A percentile compares a stretch with the other conserved stretches of the same genome.
These are phyloP conservation scores for Tenthredo livida DNA, from an alignment of 2,888 invertebrate genomes.

Conservation along the genomic window DNA sequence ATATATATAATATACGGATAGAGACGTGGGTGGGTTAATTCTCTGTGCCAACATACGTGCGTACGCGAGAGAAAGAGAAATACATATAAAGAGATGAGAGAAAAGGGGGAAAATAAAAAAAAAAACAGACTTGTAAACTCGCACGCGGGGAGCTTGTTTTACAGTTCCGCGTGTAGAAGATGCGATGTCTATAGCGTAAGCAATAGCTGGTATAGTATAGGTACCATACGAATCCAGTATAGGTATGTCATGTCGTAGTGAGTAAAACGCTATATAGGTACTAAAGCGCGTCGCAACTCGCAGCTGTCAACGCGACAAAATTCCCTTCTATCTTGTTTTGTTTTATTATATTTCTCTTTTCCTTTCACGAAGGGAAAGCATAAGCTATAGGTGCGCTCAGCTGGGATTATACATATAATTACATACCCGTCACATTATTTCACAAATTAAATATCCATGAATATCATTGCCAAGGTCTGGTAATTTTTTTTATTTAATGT, in stretches of 20 bases:
- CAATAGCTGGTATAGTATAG: not conserved
- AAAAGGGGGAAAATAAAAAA: too few relatives aligned
- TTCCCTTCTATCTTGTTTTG: not conserved
- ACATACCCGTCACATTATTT: not conserved
- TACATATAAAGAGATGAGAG: not conserved
- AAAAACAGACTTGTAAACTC: not conserved
- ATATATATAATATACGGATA: not conserved
- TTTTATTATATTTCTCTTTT: constrained; percentile 19
- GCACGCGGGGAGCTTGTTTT: not conserved
- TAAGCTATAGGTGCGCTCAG: not conserved
- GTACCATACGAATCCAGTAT: not conserved
- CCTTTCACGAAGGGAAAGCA: constrained; percentile 37
- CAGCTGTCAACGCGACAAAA: constrained; percentile 49
- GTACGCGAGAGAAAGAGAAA: too few relatives aligned
- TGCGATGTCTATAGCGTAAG: not conserved
- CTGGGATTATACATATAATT: not conserved
- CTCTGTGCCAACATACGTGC: not conserved
- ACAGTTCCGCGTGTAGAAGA: constrained; percentile 6
- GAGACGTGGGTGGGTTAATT: not conserved
- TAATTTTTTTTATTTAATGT: too few relatives aligned
- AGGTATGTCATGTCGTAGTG: not conserved
- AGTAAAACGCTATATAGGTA: not conserved
- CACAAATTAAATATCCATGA: too few relatives aligned
- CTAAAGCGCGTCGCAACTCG: not conserved
- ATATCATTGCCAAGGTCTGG: too few relatives aligned